A percentile compares a stretch with the other conserved stretches of the same genome.
These are phyloP conservation scores for Herminia tarsipennalis DNA, from an alignment of 2,888 invertebrate genomes.

Conservation along the genomic window DNA sequence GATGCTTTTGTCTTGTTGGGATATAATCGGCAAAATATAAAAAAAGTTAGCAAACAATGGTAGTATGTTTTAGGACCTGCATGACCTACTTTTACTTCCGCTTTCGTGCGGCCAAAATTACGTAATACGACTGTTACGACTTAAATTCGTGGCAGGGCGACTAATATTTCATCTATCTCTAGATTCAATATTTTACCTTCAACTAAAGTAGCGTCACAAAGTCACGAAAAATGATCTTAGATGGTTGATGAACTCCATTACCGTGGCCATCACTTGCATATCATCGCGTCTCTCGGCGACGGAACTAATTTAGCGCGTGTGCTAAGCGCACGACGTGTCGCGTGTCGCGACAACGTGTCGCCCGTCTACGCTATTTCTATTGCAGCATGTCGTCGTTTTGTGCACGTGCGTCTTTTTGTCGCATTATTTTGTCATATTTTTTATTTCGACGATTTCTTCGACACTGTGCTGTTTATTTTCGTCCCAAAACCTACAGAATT, in stretches of 20 bases:
- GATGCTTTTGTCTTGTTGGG: no score
- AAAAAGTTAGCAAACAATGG: no score
- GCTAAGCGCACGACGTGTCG: slow-evolving; percentile 3
- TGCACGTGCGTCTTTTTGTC: slow-evolving; percentile 3
- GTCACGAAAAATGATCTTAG: no score
- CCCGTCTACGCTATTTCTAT: slow-evolving; percentile 20
- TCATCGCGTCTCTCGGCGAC: slow-evolving; percentile 6
- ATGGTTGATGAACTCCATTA: slow-evolving; percentile 3
- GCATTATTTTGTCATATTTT: neutral
- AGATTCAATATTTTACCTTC: no score
- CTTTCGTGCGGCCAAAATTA: no score
- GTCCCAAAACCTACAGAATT: slow-evolving; percentile 6
- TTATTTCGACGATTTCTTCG: slow-evolving; percentile 6
- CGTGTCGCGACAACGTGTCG: slow-evolving; percentile 20
- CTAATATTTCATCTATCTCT: no score
- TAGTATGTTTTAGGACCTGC: no score
- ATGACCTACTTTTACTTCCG: no score
- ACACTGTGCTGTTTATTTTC: slow-evolving; percentile 12
- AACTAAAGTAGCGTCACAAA: no score
- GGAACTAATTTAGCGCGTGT: slow-evolving; percentile 8
- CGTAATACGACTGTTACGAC: no score
- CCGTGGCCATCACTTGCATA: slow-evolving; percentile 2
- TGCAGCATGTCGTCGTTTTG: slow-evolving; percentile 9
- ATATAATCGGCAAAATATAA: no score
- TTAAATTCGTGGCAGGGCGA: no score